Percentiles rank a stretch among this genome's conserved stretches.
phyloP scores from a whole-genome alignment of 2,113 vertebrate species.

The Choloepus hoffmanni region DNA sequence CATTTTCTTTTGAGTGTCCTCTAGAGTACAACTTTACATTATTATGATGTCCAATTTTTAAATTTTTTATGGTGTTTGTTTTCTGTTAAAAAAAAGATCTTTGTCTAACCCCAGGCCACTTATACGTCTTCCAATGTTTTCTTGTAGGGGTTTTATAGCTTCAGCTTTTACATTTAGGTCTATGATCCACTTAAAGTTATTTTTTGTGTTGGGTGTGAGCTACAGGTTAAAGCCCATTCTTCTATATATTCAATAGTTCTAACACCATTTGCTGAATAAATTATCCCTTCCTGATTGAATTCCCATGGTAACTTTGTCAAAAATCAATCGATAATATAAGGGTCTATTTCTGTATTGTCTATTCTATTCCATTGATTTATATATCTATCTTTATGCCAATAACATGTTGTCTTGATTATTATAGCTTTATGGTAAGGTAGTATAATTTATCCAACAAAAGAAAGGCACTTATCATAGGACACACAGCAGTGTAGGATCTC shows the following conservation, averaged over 20 bases:
- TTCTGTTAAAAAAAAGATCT: not conserved
- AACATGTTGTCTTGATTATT: not conserved
- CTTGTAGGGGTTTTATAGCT: not conserved
- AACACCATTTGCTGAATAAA: not conserved
- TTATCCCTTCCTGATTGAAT: not conserved
- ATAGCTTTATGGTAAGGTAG: not conserved
- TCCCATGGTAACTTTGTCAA: conserved; percentile 10
- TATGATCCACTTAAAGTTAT: not conserved
- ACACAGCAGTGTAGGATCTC: not conserved
- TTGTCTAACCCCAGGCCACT: not conserved
- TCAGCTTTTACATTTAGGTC: not conserved
- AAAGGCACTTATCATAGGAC: not conserved
- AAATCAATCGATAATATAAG: not conserved
- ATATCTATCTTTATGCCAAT: not conserved
- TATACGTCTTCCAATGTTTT: not conserved
- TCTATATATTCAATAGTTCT: not conserved
- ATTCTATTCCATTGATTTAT: not conserved
- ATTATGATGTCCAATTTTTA: not conserved
- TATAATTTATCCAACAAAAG: not conserved
- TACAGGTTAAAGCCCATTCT: not conserved
- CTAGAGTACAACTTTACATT: not conserved
- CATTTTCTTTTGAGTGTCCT: not conserved
- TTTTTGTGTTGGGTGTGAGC: not conserved
- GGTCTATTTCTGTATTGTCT: not conserved
- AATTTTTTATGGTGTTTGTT: not conserved